Evolutionary conservation across 2,113 vertebrate species (phyloP).

Genomic region (Hepsetus odoe): DNA sequence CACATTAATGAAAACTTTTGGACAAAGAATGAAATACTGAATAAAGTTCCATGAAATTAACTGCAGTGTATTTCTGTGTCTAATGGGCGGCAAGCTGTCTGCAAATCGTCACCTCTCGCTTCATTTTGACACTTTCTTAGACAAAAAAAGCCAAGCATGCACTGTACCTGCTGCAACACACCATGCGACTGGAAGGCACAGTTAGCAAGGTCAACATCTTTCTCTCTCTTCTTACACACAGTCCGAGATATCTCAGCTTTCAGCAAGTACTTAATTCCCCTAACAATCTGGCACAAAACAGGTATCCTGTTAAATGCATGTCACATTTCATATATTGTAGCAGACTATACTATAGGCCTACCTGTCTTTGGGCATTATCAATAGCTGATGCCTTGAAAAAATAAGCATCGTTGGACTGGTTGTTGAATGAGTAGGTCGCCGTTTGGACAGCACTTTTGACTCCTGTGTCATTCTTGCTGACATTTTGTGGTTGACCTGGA

Average conservation of each 20-base stretch:
- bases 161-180: slow-evolving; percentile 64
- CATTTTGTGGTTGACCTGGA: slow-evolving; percentile 63
- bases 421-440: slow-evolving; percentile 67
- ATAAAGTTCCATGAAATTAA: not conserved
- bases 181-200: slow-evolving; percentile 67
- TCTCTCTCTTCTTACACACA: slow-evolving; percentile 64
- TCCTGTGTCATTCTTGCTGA: slow-evolving; percentile 62
- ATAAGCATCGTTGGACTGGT: slow-evolving; percentile 72
- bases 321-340: too few species aligned
- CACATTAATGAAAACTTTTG: not conserved
- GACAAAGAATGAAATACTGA: not conserved
- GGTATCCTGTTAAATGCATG: not conserved
- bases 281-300: slow-evolving; percentile 62
- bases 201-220: slow-evolving; percentile 37
- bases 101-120: not conserved
- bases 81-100: not conserved
- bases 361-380: slow-evolving; percentile 67
- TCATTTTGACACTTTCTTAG: not conserved
- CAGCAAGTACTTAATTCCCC: slow-evolving; percentile 65
- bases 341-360: slow-evolving; percentile 56
- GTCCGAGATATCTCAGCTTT: slow-evolving; percentile 71
- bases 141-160: not conserved
- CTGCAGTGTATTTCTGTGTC: not conserved
- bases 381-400: slow-evolving; percentile 67
- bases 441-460: slow-evolving; percentile 61